Evolutionary conservation across 2,113 vertebrate genomes (phyloP), one percentile per base, ranked within the genome.

Genomic region (Malurus melanocephalus): DNA sequence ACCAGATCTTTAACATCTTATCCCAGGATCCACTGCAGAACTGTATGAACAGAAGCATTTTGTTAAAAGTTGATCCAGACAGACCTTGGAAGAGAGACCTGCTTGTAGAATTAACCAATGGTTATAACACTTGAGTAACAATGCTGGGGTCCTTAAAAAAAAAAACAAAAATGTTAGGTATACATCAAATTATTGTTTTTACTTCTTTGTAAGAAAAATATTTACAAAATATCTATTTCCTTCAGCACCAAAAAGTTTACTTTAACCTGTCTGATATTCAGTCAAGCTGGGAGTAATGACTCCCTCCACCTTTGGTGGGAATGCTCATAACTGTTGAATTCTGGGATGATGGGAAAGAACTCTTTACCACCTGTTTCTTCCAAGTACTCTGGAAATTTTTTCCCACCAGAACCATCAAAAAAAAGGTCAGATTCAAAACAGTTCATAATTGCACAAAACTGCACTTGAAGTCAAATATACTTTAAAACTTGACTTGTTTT

Each of bases 11-110:
- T 78, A 99, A 95, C 99, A 99, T 99, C 95, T 98, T 99, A 96
- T 99, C 99, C 99, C 99, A 99, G 43, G 99, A 99, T 66, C 99
- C 99, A 90, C 99, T 99, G 98, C 99, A 99, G 96, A 99, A 99
- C 99, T 99, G 91, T 85, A 60, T 4, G 21, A 60, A 87, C 62
- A 93, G 42, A 95, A 85, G 83, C 4, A 85, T 30, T 91, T 86
- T 23, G 76, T 94, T 73, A 84, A 7, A 89, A 80, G 64, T n/a
- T 85, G 28, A 84, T 68, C 33, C 76, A 38, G 32, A n/a, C 0
- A n/a, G 16, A 26, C 14, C 12, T 26, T 45, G 40, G 32, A 79
- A 80, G 52, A 30, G 24, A 65, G 2, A 60, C 3, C 18, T 81
- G 17, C 69, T 43, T 73, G 33, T 84, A 72, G 94, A 90, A 32